These are phyloP conservation scores for Harpagoxenus sublaevis DNA, from an alignment of 2,888 invertebrate genomes.

Conservation along the genomic window DNA sequence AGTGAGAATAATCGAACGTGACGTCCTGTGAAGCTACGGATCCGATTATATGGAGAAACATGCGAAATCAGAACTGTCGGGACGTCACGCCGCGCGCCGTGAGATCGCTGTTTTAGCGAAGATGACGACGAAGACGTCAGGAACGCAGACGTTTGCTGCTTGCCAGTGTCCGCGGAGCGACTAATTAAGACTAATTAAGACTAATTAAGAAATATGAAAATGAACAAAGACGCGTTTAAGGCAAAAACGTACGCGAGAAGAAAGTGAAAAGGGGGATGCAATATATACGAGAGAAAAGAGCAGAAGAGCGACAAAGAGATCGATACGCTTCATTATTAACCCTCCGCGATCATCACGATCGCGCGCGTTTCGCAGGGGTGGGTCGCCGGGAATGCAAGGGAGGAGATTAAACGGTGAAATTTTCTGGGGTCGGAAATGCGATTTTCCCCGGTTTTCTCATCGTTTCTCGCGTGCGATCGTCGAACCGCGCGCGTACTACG, in stretches of 20 bases:
- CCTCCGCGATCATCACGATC: slow-evolving; percentile 63
- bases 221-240: not conserved
- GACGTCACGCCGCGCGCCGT: not conserved
- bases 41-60: slow-evolving; percentile 72
- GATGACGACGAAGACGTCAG: not conserved
- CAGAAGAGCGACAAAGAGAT: not conserved
- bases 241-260: not conserved
- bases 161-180: not conserved
- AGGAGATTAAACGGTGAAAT: slow-evolving; percentile 18
- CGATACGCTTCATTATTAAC: slow-evolving; percentile 63
- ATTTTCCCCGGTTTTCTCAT: slow-evolving; percentile 61
- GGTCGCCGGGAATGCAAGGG: slow-evolving; percentile 19
- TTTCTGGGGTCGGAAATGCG: slow-evolving; percentile 58
- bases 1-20: slow-evolving; percentile 77
- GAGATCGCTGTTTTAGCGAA: not conserved
- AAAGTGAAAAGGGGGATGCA: not conserved
- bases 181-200: too few species aligned
- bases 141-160: not conserved
- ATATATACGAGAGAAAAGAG: not conserved
- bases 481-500: slow-evolving; percentile 18
- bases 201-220: not conserved
- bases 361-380: slow-evolving; percentile 49
- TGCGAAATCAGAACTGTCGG: not conserved
- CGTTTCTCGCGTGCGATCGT: slow-evolving; percentile 54
- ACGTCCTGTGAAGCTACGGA: slow-evolving; percentile 70